Base-by-base conservation (phyloP, 2,888 invertebrate species). In the Malacosoma neustria region DNA sequence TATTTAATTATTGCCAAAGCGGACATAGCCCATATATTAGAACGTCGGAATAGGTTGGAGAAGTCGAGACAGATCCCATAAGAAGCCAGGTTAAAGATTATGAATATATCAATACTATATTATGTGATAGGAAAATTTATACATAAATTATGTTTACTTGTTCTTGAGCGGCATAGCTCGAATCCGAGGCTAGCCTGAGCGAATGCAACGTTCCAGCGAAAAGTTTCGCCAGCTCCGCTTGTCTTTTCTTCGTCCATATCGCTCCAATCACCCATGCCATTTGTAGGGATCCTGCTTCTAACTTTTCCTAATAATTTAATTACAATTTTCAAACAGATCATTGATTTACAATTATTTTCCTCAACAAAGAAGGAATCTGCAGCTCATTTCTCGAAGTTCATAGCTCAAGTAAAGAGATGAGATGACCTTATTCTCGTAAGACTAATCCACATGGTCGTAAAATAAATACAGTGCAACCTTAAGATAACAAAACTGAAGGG, bases 241-340 rank as follows among this genome's bases (percentile, higher is more conserved):
- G 91, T 13, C 91, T 87, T 38, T 89, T 87, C 51, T 87, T 74
- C 0, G 91, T 91, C 76, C 90, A 92, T 7, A 91, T 86, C 0
- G 89, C 90, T 0, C 90, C 90, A 1, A 88, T 86, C 13, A 92
- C 88, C 91, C 92, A 92, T 2, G 89, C 90, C 88, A 92, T 90
- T 57, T 91, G 90, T 11, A 91, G 69, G 0, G 90, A 55, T 2
- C 80, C 67, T 0, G 72, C 58, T 49, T 77, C 70, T 61, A 75
- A 82, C 79, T 71, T 91, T 76, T 51, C 87, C 87, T 58, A 85
- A 0, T 35, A 39, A 6, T 35, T 22, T n/a, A n/a, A n/a, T n/a
- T n/a, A n/a, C n/a, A n/a, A n/a, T n/a, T n/a, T n/a, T n/a, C n/a
- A n/a, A n/a, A n/a, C n/a, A n/a, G n/a, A n/a, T n/a, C n/a, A n/a